phyloP scores from a whole-genome alignment of 2,797 vertebrate species.

The Clarias platycephalus region DNA sequence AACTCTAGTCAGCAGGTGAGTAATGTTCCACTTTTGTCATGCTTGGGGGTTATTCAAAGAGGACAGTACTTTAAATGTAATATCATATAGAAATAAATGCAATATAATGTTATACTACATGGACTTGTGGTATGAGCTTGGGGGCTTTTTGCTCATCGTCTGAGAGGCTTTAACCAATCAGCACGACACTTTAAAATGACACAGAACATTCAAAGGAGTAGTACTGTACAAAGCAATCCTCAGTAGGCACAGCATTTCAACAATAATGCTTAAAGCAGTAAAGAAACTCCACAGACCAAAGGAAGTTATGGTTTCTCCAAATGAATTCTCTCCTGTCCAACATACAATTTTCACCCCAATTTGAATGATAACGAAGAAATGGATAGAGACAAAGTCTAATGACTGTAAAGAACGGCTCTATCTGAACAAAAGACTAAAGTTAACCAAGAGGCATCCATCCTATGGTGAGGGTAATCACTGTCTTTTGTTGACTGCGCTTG shows the following conservation, averaged over 20 bases:
- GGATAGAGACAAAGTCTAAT: conserved; percentile 26
- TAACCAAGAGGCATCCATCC: conserved; percentile 31
- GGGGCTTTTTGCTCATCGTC: neutral
- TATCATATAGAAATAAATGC: neutral
- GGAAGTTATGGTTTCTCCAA: neutral
- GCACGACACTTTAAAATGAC: conserved; percentile 10
- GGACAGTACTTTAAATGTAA: neutral
- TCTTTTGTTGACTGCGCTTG: conserved; percentile 45
- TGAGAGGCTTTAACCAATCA: neutral
- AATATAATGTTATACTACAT: neutral
- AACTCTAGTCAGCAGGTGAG: neutral
- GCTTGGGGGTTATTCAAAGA: neutral
- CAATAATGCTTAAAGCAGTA: neutral
- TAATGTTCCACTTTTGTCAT: neutral
- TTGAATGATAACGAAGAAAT: conserved; percentile 20
- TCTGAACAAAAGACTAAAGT: conserved; percentile 12
- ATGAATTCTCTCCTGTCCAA: conserved; percentile 8
- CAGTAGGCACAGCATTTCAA: neutral
- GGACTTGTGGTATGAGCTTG: neutral
- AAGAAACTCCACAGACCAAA: neutral
- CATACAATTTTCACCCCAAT: neutral
- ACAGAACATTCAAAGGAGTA: neutral
- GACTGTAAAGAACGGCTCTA: conserved; percentile 15
- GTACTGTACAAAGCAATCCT: neutral
- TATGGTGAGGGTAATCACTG: conserved; percentile 46